Conservation (phyloP, 2,113 vertebrate species). For the rabbit (Oryctolagus cuniculus) region mOryCun1.1 NC_091441.1:16184001-16184500, state of each 20-base stretch:
- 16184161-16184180: not conserved
- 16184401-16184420: not conserved
- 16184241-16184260: not conserved
- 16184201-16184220: not conserved
- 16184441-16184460: not conserved
- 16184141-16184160: not conserved
- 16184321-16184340: not conserved
- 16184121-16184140: not conserved
- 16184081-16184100: not conserved
- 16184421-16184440: accelerated
- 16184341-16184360: not conserved
- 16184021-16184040: not conserved
- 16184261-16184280: not conserved
- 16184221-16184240: not conserved
- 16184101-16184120: not conserved
- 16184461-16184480: not conserved
- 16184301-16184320: not conserved
- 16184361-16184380: not conserved
- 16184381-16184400: not conserved
- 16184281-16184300: not conserved
- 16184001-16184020: not conserved
- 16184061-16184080: not conserved
- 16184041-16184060: not conserved
- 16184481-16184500: not conserved
- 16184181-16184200: not conserved